Base-by-base conservation (phyloP, 2,797 vertebrate genomes). In the Pygocentrus nattereri region DNA sequence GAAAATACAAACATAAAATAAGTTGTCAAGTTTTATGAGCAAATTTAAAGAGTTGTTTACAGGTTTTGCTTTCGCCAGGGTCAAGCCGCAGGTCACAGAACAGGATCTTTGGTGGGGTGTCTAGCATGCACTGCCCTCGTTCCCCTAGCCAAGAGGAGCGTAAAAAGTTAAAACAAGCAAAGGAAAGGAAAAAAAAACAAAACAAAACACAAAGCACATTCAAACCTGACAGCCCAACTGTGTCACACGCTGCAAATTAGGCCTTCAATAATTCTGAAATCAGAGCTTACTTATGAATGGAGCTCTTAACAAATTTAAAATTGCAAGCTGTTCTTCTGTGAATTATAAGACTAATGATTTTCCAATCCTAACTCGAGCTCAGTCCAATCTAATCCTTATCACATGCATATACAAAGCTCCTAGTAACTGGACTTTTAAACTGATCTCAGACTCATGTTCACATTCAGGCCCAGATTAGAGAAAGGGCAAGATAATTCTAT, bases 1-100 rank as follows among this genome's bases (percentile, higher is more conserved):
- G n/a, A n/a, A n/a, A 11, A 44, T 2, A 44, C 8, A 44, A 44
- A 12, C 11, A 44, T 44, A 44, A 44, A 34, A 44, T 12, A 44
- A 30, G 1, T 34, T 34, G n/a, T 52, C 4, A 56, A 7, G 56
- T 77, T 65, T 34, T 1, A 25, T 21, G 31, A 50, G 44, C 38
- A 58, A 8, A 49, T 25, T 23, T 49, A 31, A 73, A 50, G 19
- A 41, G 27, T 13, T 52, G 91, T 97, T 86, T 93, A 99, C 98
- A 99, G 54, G 97, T 97, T 90, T 97, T 99, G 82, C 96, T 98
- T 88, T 99, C 98, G 80, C 98, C 98, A 0, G 97, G 97, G 81
- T 99, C 98, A 88, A 99, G 93, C 19, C 96, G 88, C 82, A 99
- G 92, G 89, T 99, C 98, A 93, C 98, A 99, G 92, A 99, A 99